Base-by-base conservation (phyloP, 2,797 vertebrate species). In the Smutsia temminckii region DNA sequence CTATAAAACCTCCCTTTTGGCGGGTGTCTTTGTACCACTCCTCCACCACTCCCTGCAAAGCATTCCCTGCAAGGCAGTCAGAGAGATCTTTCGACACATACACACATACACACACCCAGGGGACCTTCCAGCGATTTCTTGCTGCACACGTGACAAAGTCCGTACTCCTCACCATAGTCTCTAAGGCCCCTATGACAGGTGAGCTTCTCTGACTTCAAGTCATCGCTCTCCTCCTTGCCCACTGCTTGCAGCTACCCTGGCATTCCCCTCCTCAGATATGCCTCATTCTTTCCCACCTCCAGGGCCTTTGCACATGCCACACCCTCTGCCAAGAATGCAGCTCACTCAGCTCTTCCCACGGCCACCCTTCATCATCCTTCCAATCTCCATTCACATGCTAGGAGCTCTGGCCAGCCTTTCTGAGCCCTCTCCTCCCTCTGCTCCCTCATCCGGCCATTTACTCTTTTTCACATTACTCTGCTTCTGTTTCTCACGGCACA, bases 211-310 rank as follows among this genome's bases (percentile, higher is more conserved):
- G 21, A 69, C 20, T 53, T 68, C 34, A 57, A 9, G 49, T n/a
- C 7, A 6, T 3, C 29, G 53, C 8, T 13, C 40, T 69, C 32
- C 40, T 42, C 34, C 55, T 55, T 57, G 27, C 14, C n/a, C 16
- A 14, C 69, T 5, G 5, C 6, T 0, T 25, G 63, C 9, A 34
- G 61, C 11, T 29, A 66, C 20, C 69, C 27, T 20, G 51, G 29
- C 20, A 5, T 17, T 34, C 20, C 29, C 17, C 8, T n/a, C 11
- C 51, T 46, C 51, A 34, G 8, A 34, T 7, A 7, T 0, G 0
- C 49, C 2, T 34, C 18, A 0, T 25, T 27, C 53, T 63, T 66
- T 40, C 29, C 17, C 21, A 49, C 20, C 18, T 66, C 18, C 5
- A 14, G 40, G 40, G 40, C 40, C 40, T 40, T 40, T 40, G 40